These are phyloP conservation scores for Callipepla squamata DNA, from an alignment of 2,113 vertebrate genomes.

Conservation along the genomic window DNA sequence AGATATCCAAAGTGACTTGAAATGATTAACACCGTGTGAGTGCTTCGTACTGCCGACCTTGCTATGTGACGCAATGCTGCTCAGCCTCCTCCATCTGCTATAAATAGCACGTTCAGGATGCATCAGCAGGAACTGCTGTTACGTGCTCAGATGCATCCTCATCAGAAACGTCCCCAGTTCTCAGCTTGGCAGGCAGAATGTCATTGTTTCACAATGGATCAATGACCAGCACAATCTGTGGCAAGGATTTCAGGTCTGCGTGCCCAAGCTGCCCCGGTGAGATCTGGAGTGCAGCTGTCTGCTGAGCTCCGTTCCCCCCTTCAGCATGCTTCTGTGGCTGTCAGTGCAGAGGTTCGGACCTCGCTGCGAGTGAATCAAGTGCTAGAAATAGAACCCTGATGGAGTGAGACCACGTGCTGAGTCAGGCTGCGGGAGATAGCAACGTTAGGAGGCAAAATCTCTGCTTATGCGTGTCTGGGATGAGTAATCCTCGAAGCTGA, in stretches of 20 bases:
- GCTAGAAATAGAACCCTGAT: slow-evolving; percentile 18
- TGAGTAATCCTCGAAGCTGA: slow-evolving; percentile 65
- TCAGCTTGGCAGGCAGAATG: not conserved
- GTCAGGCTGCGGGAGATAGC: slow-evolving; percentile 30
- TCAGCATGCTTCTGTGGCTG: not conserved
- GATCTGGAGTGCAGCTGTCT: not conserved
- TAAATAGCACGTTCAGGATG: not conserved
- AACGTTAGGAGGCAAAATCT: slow-evolving; percentile 14
- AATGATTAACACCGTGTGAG: not conserved
- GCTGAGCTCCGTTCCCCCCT: not conserved
- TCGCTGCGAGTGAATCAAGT: not conserved
- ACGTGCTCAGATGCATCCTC: not conserved
- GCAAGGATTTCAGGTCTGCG: rapidly evolving
- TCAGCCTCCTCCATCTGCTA: not conserved
- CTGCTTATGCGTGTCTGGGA: not conserved
- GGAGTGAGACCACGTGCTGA: slow-evolving; percentile 16
- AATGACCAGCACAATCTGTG: not conserved
- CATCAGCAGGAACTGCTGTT: not conserved
- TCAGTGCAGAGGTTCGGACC: not conserved
- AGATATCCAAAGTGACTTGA: not conserved
- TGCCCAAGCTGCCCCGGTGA: not conserved
- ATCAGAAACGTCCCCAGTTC: not conserved
- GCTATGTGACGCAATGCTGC: not conserved
- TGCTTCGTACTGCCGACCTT: not conserved
- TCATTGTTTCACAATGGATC: not conserved